Conservation (phyloP, 2,888 invertebrate species). For the Agrotis segetum region DNA sequence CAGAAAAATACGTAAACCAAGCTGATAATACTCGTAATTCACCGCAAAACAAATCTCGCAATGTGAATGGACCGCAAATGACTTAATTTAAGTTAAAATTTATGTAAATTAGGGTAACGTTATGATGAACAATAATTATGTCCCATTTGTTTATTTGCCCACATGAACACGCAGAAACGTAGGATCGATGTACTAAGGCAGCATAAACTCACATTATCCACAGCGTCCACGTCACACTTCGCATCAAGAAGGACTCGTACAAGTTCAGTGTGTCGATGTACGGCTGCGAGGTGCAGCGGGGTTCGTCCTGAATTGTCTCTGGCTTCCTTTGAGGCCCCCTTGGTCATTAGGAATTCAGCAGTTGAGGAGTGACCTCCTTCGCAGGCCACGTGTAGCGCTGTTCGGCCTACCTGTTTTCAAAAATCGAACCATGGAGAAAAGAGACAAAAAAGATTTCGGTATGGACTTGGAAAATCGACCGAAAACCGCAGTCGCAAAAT, state of each 20-base stretch:
- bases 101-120: conserved; percentile 3
- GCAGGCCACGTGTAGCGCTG: conserved; percentile 93
- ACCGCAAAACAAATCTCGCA: background rate
- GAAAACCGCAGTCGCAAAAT: background rate
- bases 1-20: background rate
- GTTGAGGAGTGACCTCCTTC: conserved; percentile 92
- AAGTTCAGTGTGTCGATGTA: conserved; percentile 94
- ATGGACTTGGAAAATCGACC: no score
- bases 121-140: conserved; percentile 4
- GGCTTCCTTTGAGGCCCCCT: conserved; percentile 93
- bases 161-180: conserved; percentile 39
- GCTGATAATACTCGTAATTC: background rate
- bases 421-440: background rate
- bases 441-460: background rate
- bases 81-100: background rate
- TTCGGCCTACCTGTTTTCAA: conserved; percentile 84
- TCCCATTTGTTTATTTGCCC: conserved; percentile 18
- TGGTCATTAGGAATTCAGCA: conserved; percentile 90
- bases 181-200: conserved; percentile 56
- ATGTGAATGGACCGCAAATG: background rate
- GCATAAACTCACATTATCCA: conserved; percentile 82
- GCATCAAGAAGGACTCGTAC: conserved; percentile 93
- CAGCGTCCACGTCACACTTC: conserved; percentile 92
- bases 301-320: conserved; percentile 93
- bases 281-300: conserved; percentile 94